A percentile compares a stretch with the other conserved stretches of the same genome.
These are phyloP conservation scores for Ataeniobius toweri DNA, from an alignment of 2,797 vertebrate genomes.

Conservation along the genomic window DNA sequence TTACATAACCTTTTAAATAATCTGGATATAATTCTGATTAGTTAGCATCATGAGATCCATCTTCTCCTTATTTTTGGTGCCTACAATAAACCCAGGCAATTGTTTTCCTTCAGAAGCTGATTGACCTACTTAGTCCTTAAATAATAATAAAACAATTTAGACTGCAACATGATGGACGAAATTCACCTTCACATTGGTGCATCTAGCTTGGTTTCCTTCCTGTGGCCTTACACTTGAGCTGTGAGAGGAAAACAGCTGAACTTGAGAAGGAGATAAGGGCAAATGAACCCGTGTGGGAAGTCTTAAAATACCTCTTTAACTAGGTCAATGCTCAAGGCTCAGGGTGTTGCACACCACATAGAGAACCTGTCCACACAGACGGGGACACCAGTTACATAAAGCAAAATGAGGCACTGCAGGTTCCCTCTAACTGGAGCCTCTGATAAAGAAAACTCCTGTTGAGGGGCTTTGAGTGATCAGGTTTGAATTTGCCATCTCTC, in stretches of 20 bases:
- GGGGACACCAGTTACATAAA: constrained; percentile 44
- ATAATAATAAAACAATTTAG: not conserved
- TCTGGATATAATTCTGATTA: not conserved
- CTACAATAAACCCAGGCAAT: not conserved
- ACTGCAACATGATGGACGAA: not conserved
- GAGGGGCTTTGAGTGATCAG: constrained; percentile 4
- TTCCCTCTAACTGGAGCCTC: constrained; percentile 21
- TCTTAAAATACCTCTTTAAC: constrained; percentile 78
- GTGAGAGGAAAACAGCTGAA: constrained; percentile 49
- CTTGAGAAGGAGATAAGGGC: constrained; percentile 71
- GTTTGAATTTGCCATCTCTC: constrained; percentile 22
- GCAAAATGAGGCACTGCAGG: constrained; percentile 35
- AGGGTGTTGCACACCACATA: constrained; percentile 42
- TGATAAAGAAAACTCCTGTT: constrained; percentile 6
- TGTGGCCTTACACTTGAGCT: constrained; percentile 37
- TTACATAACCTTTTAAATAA: not conserved
- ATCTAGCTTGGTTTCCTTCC: constrained; percentile 11
- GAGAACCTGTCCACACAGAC: constrained; percentile 46
- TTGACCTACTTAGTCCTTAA: not conserved
- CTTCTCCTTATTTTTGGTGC: not conserved
- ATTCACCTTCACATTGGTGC: constrained; percentile 2
- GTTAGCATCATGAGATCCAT: not conserved
- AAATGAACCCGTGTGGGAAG: constrained; percentile 71
- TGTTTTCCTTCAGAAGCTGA: not conserved
- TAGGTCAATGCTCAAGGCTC: constrained; percentile 69